Evolutionary conservation across 2,113 vertebrate genomes (phyloP).

Genomic region (Gallinago jamesoni): DNA sequence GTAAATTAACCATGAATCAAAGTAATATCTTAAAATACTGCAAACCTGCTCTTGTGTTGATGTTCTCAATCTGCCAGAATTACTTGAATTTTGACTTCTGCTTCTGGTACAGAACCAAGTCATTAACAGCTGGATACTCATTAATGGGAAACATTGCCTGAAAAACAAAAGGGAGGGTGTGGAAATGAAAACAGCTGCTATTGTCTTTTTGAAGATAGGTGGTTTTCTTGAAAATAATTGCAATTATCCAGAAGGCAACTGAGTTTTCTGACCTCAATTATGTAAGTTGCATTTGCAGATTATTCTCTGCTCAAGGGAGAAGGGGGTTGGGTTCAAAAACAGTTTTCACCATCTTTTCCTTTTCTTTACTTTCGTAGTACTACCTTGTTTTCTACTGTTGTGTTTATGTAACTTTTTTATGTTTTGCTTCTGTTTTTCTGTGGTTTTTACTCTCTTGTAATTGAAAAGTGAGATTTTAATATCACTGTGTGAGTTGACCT

Average conservation of each 20-base stretch:
- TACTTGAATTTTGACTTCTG: background rate
- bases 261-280: background rate
- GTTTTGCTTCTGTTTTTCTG: background rate
- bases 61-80: background rate
- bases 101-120: background rate
- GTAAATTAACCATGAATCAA: slow-evolving; percentile 9
- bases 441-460: background rate
- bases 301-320: background rate
- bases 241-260: background rate
- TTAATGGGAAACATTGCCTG: background rate
- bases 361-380: background rate
- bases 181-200: background rate
- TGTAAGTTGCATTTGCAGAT: background rate
- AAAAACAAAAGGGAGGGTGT: background rate
- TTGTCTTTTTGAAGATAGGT: slow-evolving; percentile 14
- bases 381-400: background rate
- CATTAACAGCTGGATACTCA: background rate
- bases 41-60: background rate
- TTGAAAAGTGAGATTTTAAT: background rate
- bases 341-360: background rate
- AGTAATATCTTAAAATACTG: background rate
- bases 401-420: accelerated
- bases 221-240: slow-evolving; percentile 9
- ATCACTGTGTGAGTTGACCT: background rate
- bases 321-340: background rate